These are phyloP conservation scores for Hucho hucho DNA, from an alignment of 2,113 vertebrate genomes.

Conservation along the genomic window DNA sequence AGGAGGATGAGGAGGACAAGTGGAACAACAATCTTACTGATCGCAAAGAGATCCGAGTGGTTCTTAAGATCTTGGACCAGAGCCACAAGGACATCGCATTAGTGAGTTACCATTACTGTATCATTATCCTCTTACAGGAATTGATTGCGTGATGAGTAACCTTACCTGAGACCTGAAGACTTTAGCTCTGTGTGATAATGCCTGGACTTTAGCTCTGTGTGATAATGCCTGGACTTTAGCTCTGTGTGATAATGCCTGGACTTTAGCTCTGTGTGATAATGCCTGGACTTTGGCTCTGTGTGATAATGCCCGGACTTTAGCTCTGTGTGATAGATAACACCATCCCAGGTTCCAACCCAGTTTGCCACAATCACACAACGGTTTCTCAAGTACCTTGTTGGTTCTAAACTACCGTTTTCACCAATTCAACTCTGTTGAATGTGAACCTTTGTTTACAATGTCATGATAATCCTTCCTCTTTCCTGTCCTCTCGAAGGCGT, in stretches of 20 bases:
- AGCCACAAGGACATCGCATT: constrained; percentile 84
- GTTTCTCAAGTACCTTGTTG: neutral
- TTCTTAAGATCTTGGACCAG: constrained; percentile 89
- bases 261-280: too few species aligned
- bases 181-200: too few species aligned
- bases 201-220: too few species aligned
- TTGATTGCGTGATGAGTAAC: too few species aligned
- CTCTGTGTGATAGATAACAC: too few species aligned
- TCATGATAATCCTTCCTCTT: neutral
- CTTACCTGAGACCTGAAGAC: too few species aligned
- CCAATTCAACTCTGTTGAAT: neutral
- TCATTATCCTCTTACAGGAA: constrained; percentile 31
- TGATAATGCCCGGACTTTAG: too few species aligned
- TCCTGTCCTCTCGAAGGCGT: constrained; percentile 72
- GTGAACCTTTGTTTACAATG: neutral
- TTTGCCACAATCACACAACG: neutral
- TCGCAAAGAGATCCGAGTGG: constrained; percentile 75
- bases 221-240: too few species aligned
- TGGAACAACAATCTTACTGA: constrained; percentile 62
- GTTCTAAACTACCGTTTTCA: neutral
- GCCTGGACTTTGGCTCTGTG: too few species aligned
- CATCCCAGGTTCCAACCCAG: too few species aligned
- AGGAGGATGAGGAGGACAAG: constrained; percentile 66
- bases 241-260: too few species aligned
- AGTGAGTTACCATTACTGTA: constrained; percentile 65